These are phyloP conservation scores for Zygaena filipendulae DNA, from an alignment of 2,888 invertebrate genomes.

Conservation along the genomic window DNA sequence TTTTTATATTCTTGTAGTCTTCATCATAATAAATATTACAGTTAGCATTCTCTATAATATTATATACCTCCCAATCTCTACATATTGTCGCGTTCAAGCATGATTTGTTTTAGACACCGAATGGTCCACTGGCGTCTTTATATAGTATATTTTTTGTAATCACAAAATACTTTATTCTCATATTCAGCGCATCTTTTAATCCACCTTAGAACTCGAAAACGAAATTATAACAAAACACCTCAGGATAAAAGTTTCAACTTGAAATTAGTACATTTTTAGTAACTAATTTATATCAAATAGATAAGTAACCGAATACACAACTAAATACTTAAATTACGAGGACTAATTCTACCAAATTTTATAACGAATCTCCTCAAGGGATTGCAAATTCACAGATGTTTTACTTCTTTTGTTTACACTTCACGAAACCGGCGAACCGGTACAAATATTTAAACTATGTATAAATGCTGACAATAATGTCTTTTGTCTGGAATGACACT, in stretches of 20 bases:
- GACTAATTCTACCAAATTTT: constrained; percentile 41
- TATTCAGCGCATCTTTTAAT: constrained; percentile 14
- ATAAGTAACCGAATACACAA: constrained; percentile 40
- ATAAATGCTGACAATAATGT: constrained; percentile 67
- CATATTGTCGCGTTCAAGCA: constrained; percentile 67
- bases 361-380: constrained; percentile 36
- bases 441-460: constrained; percentile 41
- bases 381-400: too few relatives aligned
- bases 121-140: constrained; percentile 24
- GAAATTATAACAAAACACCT: constrained; percentile 19
- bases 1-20: constrained; percentile 56
- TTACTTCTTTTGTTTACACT: constrained; percentile 31
- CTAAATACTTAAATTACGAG: constrained; percentile 34
- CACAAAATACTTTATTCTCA: constrained; percentile 30
- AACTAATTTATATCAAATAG: constrained; percentile 19
- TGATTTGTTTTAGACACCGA: constrained; percentile 38
- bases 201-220: background rate
- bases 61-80: constrained; percentile 62
- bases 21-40: constrained; percentile 57
- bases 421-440: constrained; percentile 29
- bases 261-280: background rate
- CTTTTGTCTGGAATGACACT: constrained; percentile 68
- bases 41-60: constrained; percentile 45
- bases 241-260: constrained; percentile 30
- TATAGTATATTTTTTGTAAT: constrained; percentile 35